A percentile compares a stretch with the other conserved stretches of the same genome.
Evolutionary conservation across 2,113 vertebrate genomes (phyloP).

Genomic region (Coptodon bakossiorum): DNA sequence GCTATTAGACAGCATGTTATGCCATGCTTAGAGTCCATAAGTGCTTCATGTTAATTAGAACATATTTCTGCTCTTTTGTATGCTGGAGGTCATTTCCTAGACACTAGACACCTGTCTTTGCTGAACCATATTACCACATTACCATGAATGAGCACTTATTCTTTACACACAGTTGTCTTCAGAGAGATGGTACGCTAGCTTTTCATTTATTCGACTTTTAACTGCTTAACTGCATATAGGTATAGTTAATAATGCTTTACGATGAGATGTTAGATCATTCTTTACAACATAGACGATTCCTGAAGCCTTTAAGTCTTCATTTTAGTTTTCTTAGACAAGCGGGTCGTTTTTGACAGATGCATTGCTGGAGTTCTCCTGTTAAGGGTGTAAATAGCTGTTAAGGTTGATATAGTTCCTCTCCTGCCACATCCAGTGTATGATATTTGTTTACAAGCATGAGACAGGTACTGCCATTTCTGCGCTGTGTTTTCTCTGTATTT

Average conservation of each 20-base stretch:
- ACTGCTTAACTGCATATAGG: constrained; percentile 38
- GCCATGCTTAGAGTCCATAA: constrained; percentile 20
- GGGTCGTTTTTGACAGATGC: constrained; percentile 17
- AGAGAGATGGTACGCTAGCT: constrained; percentile 42
- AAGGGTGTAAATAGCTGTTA: constrained; percentile 44
- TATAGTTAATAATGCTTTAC: not conserved
- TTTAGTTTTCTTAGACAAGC: not conserved
- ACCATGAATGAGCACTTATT: not conserved
- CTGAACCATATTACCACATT: not conserved
- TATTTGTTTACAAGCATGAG: constrained; percentile 58
- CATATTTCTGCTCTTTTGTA: not conserved
- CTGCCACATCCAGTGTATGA: constrained; percentile 6
- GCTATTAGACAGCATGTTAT: constrained; percentile 33
- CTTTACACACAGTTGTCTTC: constrained; percentile 1
- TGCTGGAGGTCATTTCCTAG: not conserved
- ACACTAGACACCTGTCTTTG: not conserved
- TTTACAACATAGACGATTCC: not conserved
- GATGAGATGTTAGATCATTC: not conserved
- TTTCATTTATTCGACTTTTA: constrained; percentile 14
- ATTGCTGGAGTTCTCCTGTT: constrained; percentile 22
- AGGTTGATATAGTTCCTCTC: constrained; percentile 4
- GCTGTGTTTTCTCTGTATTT: constrained; percentile 2
- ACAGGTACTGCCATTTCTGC: constrained; percentile 56
- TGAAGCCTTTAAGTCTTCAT: not conserved
- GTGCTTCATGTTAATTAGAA: constrained; percentile 16